Evolutionary conservation across 2,113 vertebrate species (phyloP), one percentile per base, ranked within the genome.

Genomic region (Sminthopsis crassicaudata): DNA sequence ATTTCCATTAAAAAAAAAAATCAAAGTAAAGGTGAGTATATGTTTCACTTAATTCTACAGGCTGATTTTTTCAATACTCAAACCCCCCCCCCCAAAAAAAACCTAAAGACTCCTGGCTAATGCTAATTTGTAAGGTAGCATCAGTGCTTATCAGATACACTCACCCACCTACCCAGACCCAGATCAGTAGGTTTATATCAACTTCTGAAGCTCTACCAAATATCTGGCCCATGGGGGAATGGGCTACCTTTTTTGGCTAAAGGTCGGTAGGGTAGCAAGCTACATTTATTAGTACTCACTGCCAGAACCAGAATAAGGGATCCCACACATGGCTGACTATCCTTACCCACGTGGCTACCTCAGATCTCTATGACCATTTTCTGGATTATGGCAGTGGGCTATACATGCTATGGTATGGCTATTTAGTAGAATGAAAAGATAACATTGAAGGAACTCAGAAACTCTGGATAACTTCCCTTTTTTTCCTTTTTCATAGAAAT

Each of bases 11-110:
- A 60, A 60, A 53, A 53, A n/a, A 53, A 36, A 97, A 94, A 97
- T 95, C 88, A 96, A 95, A 90, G n/a, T 89, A 97, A 60, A 95
- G 95, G 92, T 95, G 19, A 57, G 10, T 52, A 10, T 46, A 2
- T 90, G 24, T 54, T 1, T 51, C 91, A 51, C 57, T 95, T 94
- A 10, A 90, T 96, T 50, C 93, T 93, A 91, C 36, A 26, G 46
- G 42, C 95, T 92, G 26, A 55, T 51, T 51, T 84, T 91, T 60
- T 84, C 91, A 55, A 24, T 26, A 25, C 54, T 55, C 53, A 53
- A 25, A n/a, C n/a, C n/a, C n/a, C n/a, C n/a, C n/a, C n/a, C n/a
- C n/a, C n/a, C n/a, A n/a, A 55, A 26, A 8, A 55, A 26, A 25
- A 67, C 1, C 16, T 36, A 1, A n/a, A 76, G 12, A n/a, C 11